Percentiles rank a stretch among this genome's conserved stretches.
phyloP scores from a whole-genome alignment of 1,140 invertebrate genomes.

The Colletes latitarsis region DNA sequence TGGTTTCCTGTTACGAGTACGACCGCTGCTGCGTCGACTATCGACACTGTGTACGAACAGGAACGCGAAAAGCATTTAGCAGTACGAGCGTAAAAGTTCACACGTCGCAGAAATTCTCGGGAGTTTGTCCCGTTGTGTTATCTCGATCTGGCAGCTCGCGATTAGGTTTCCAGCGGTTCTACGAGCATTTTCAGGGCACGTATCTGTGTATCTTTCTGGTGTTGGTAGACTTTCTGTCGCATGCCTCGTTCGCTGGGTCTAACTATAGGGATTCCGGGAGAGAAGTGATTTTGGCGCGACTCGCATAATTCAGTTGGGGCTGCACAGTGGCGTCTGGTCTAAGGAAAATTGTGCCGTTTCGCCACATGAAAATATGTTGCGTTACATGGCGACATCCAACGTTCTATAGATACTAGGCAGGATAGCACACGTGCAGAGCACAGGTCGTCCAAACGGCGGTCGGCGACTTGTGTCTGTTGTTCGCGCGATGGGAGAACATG shows the following conservation, averaged over 20 bases:
- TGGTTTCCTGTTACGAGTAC: no score
- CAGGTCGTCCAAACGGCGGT: background rate
- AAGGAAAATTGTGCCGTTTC: slow-evolving; percentile 23
- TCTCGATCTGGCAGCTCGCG: background rate
- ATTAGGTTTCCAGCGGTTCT: slow-evolving; percentile 13
- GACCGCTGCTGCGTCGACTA: no score
- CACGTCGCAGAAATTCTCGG: slow-evolving; percentile 4
- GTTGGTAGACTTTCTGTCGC: slow-evolving; percentile 32
- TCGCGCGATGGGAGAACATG: slow-evolving; percentile 34
- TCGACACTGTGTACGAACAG: background rate
- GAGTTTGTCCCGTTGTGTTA: background rate
- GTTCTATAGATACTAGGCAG: slow-evolving; percentile 14
- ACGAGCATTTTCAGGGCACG: slow-evolving; percentile 23
- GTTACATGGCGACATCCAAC: slow-evolving; percentile 64
- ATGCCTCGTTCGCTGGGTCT: slow-evolving; percentile 37
- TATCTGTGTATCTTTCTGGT: slow-evolving; percentile 11
- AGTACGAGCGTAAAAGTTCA: background rate
- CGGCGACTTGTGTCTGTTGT: background rate
- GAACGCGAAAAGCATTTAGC: background rate
- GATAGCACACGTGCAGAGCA: background rate
- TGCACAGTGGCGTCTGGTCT: background rate
- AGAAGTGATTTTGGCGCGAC: slow-evolving; percentile 35
- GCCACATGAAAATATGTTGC: slow-evolving; percentile 65
- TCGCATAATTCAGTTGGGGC: slow-evolving; percentile 41
- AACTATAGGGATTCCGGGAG: slow-evolving; percentile 50